Evolutionary conservation across 2,888 invertebrate species (phyloP), one percentile per base, ranked within the genome.

Genomic region (Julus scanicus): DNA sequence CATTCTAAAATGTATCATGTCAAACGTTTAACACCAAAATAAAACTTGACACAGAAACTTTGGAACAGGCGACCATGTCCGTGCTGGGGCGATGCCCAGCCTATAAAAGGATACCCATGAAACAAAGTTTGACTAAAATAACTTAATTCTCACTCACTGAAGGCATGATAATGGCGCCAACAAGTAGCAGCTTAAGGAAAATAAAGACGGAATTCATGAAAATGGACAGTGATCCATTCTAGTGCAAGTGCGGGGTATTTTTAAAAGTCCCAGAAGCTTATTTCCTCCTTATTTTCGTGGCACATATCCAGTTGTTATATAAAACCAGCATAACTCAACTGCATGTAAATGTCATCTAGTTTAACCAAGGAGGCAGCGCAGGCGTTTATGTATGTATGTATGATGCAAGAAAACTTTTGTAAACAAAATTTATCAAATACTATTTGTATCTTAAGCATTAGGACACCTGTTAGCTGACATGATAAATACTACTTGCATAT

Each of bases 221-320:
- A 71, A 71, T 8, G 63, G 63, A 29, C 57, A 71, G 20, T 71
- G 63, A 5, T 44, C 44, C 44, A 44, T 71, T n/a, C 9, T 29
- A 20, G 63, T 8, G 63, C 63, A 71, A 71, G 63, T 20, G 63
- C 20, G 20, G 63, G 63, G 63, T 71, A 71, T 71, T 71, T 71
- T 71, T 71, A 71, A 71, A 71, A 71, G 20, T 71, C 20, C 20
- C 63, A 71, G 63, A 71, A 4, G 20, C 20, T 8, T n/a, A n/a
- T 57, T 57, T 57, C 57, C 57, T 5, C 57, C 57, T 8, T 13
- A 17, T 15, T 11, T 53, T 57, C n/a, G 57, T 71, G 63, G 63
- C 63, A 71, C 63, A 2, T 71, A n/a, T 71, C 63, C 63, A 71
- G 11, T 71, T 9, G 63, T 71, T 71, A 71, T 71, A 6, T 71